Percentiles rank a stretch among this genome's conserved stretches.
These are phyloP conservation scores for Phacellophora camtschatica DNA, from an alignment of 30 jellyfish, hydroid and myxozoan genomes.

Conservation along the genomic window DNA sequence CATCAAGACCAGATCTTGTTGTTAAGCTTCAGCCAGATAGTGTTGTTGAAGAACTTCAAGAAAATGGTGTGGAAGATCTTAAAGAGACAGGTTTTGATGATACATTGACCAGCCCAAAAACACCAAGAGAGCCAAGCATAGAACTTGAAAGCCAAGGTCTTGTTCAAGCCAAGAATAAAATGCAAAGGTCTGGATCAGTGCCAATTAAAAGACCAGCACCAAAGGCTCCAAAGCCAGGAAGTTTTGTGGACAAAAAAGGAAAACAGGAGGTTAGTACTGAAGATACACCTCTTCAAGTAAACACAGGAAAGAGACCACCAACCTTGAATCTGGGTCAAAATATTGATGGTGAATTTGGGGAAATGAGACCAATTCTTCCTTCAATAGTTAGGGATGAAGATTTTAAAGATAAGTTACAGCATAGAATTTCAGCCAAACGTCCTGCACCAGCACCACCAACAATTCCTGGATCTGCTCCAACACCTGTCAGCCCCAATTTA, in stretches of 20 bases:
- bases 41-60: background rate
- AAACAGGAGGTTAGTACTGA: background rate
- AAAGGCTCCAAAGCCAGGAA: background rate
- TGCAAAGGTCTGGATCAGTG: background rate
- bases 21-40: background rate
- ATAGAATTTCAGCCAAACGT: conserved; percentile 4
- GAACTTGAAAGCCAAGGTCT: too few relatives aligned
- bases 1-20: conserved; percentile 53
- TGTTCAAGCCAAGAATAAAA: background rate
- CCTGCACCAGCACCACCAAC: conserved; percentile 64
- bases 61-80: background rate
- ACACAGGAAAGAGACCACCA: background rate
- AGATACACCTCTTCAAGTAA: background rate
- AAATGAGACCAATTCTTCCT: conserved; percentile 17
- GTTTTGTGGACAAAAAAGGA: background rate
- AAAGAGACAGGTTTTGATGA: background rate
- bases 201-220: conserved; percentile 37
- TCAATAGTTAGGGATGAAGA: background rate
- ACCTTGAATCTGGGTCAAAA: too few relatives aligned
- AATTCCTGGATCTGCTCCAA: too few relatives aligned
- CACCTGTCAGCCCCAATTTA: too few relatives aligned
- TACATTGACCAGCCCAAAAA: too few relatives aligned
- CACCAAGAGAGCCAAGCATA: too few relatives aligned
- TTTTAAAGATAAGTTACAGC: background rate
- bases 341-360: background rate